These are phyloP conservation scores for Rhopalosiphum nymphaeae DNA, from an alignment of 2,888 invertebrate species.

Conservation along the genomic window DNA sequence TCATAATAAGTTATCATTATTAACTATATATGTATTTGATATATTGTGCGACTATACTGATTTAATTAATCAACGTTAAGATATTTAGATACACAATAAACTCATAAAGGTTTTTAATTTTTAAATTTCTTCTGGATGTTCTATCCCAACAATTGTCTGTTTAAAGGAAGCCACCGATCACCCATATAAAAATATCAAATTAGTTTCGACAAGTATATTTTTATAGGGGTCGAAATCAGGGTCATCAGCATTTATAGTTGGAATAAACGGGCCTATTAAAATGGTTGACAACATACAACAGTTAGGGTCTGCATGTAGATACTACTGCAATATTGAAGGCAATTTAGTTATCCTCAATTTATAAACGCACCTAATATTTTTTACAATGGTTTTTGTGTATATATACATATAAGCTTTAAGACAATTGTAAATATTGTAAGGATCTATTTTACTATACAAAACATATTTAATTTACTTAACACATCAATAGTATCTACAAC, in stretches of 20 bases:
- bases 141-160: slow-evolving; percentile 4
- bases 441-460: slow-evolving; percentile 15
- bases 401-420: neutral
- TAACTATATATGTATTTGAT: neutral
- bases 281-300: slow-evolving; percentile 43
- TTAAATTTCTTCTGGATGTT: neutral
- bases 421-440: slow-evolving; percentile 19
- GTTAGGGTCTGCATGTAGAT: slow-evolving; percentile 32
- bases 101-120: neutral
- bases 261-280: slow-evolving; percentile 56
- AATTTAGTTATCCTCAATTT: slow-evolving; percentile 59
- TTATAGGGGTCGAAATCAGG: slow-evolving; percentile 64
- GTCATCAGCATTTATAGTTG: slow-evolving; percentile 51
- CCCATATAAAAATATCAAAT: slow-evolving; percentile 48
- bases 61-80: neutral
- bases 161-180: slow-evolving; percentile 37
- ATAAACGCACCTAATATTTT: slow-evolving; percentile 19
- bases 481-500: neutral
- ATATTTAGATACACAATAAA: neutral
- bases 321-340: slow-evolving; percentile 38
- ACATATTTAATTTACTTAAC: slow-evolving; percentile 5
- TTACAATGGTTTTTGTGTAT: slow-evolving; percentile 5
- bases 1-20: neutral
- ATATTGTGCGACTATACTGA: neutral
- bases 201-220: slow-evolving; percentile 30